Evolutionary conservation across 2,888 invertebrate genomes (phyloP).

Genomic region (Drosophila pegasa): DNA sequence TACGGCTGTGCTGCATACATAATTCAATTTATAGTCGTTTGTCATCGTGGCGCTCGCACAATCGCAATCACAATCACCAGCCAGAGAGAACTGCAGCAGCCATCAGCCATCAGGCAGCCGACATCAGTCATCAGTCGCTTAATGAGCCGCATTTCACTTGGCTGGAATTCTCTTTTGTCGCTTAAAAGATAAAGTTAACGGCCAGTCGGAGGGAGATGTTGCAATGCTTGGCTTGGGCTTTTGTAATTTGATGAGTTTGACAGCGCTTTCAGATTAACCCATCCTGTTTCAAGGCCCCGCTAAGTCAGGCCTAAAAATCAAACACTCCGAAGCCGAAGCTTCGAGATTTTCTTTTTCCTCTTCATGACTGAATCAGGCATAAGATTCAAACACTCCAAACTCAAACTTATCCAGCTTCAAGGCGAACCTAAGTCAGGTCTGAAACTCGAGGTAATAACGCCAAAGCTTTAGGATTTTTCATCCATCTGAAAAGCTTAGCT

Average conservation of each 20-base stretch:
- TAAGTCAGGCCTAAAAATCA: too few species aligned
- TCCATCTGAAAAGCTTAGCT: too few species aligned
- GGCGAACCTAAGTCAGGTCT: too few species aligned
- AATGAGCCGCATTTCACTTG: slow-evolving; percentile 28
- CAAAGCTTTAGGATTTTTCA: not conserved
- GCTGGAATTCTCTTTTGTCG: not conserved
- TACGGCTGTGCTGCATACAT: slow-evolving; percentile 56
- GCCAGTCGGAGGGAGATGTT: not conserved
- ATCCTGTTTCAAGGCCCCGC: too few species aligned
- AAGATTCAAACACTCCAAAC: too few species aligned
- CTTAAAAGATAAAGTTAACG: not conserved
- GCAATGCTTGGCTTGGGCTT: not conserved
- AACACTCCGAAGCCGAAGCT: too few species aligned
- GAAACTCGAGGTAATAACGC: too few species aligned
- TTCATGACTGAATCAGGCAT: too few species aligned
- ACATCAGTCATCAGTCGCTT: slow-evolving; percentile 15
- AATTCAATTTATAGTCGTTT: slow-evolving; percentile 61
- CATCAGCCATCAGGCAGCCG: slow-evolving; percentile 8
- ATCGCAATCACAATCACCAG: slow-evolving; percentile 17
- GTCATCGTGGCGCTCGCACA: slow-evolving; percentile 29
- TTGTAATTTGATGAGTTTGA: not conserved
- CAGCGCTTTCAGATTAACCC: not conserved
- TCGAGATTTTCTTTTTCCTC: too few species aligned
- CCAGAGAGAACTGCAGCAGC: slow-evolving; percentile 39
- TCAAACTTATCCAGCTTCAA: too few species aligned